Conservation (phyloP, 23 tunicate genomes). For the Halocynthia aurantium region DNA sequence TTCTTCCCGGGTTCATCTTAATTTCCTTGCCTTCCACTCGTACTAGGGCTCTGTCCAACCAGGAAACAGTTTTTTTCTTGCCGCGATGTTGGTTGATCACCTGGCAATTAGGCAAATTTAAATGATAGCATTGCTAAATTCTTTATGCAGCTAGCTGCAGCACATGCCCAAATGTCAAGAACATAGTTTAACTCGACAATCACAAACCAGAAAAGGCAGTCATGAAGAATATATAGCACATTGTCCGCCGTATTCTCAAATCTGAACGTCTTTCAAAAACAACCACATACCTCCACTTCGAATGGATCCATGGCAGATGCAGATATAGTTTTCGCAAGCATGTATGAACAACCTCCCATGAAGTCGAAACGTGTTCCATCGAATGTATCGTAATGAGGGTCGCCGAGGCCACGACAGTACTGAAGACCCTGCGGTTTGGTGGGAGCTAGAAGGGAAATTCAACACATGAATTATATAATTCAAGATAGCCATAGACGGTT, state of each 20-base stretch:
- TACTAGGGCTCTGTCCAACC: constrained; percentile 59
- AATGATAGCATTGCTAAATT: too few relatives aligned
- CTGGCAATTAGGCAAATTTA: constrained; percentile 1
- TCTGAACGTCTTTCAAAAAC: too few relatives aligned
- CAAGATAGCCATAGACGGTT: too few relatives aligned
- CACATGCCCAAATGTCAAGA: too few relatives aligned
- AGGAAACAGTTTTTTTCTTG: constrained; percentile 42
- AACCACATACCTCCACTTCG: constrained; percentile 13
- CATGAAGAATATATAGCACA: too few relatives aligned
- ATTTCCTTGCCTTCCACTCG: constrained; percentile 29
- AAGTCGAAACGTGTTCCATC: constrained; percentile 51
- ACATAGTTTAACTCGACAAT: too few relatives aligned
- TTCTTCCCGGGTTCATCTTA: constrained; percentile 23
- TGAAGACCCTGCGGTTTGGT: constrained; percentile 4
- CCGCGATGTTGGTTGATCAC: constrained; percentile 74
- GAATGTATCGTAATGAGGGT: constrained; percentile 63
- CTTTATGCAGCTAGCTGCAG: too few relatives aligned
- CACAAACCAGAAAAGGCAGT: too few relatives aligned
- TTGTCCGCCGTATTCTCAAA: too few relatives aligned
- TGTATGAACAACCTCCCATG: constrained; percentile 60
- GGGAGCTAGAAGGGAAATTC: too few relatives aligned
- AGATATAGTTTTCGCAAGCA: constrained; percentile 13
- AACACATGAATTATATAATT: too few relatives aligned
- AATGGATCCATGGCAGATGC: constrained; percentile 4
- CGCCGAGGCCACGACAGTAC: constrained; percentile 46